Percentiles rank a stretch among this genome's conserved stretches.
Conservation (phyloP, 92 coral and sea anemone species). For the Virgularia gustaviana region DNA sequence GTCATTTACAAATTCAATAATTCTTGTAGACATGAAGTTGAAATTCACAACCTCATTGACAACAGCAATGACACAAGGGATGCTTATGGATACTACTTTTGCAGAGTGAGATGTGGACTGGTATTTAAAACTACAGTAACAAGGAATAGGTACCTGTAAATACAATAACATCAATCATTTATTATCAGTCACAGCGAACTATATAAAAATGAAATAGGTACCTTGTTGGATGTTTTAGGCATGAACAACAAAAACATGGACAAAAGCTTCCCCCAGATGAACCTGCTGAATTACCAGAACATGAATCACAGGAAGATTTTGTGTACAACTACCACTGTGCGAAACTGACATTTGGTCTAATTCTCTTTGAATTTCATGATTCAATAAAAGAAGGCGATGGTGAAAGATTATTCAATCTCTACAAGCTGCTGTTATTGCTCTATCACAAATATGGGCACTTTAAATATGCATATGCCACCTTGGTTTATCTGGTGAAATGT, state of each 20-base stretch:
- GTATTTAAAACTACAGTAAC: not conserved
- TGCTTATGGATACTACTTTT: not conserved
- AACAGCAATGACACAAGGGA: not conserved
- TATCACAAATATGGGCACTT: not conserved
- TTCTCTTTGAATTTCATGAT: conserved; percentile 3
- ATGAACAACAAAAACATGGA: conserved; percentile 42
- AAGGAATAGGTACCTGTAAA: not conserved
- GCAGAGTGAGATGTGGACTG: not conserved
- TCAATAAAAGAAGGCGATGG: conserved; percentile 17
- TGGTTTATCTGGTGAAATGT: not conserved
- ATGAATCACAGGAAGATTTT: not conserved
- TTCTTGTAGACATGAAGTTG: not conserved
- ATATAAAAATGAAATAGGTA: too few species aligned
- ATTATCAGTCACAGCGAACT: too few species aligned
- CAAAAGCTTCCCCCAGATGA: conserved; percentile 19
- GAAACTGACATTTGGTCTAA: not conserved
- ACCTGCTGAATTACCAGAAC: not conserved
- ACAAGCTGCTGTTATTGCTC: not conserved
- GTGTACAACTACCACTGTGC: not conserved
- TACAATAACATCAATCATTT: too few species aligned
- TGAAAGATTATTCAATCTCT: not conserved
- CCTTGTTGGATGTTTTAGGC: conserved; percentile 40
- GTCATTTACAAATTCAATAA: not conserved
- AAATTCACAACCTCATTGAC: not conserved
- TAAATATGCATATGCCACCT: not conserved